These are phyloP conservation scores for Trididemnum miniatum DNA, from an alignment of 23 tunicate species.

Conservation along the genomic window DNA sequence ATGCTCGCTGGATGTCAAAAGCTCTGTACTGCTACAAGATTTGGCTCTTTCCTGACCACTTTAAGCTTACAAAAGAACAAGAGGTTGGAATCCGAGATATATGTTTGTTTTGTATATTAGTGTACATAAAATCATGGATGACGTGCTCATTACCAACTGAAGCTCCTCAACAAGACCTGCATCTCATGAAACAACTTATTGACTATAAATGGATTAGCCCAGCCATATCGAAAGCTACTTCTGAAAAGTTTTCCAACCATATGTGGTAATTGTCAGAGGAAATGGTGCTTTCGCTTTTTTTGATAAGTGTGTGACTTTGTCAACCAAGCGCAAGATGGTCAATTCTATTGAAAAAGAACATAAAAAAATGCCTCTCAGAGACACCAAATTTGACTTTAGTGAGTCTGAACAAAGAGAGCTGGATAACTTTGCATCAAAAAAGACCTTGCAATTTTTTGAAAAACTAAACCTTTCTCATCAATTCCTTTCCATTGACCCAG, in stretches of 20 bases:
- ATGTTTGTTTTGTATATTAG: conserved; percentile 13
- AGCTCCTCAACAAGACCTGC: conserved; percentile 13
- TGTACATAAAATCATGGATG: conserved; percentile 4
- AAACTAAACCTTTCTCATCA: no score
- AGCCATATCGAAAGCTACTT: conserved; percentile 13
- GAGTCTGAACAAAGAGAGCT: no score
- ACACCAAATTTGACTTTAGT: no score
- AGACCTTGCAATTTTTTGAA: no score
- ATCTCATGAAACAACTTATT: conserved; percentile 14
- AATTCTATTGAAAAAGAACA: neutral
- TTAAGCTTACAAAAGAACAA: conserved; percentile 11
- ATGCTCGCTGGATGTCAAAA: conserved; percentile 18
- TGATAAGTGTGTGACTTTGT: conserved; percentile 1
- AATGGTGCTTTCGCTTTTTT: conserved; percentile 3
- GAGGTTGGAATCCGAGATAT: conserved; percentile 21
- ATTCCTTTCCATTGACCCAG: no score
- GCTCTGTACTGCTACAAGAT: conserved; percentile 11
- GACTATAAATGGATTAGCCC: conserved; percentile 16
- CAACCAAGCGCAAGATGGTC: conserved; percentile 7
- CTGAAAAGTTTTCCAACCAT: conserved; percentile 16
- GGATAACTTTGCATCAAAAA: no score
- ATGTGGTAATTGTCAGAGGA: conserved; percentile 20
- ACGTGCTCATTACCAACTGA: conserved; percentile 23
- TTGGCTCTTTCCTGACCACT: conserved; percentile 14
- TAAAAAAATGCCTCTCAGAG: neutral